phyloP scores from a whole-genome alignment of 2,797 vertebrate genomes.

The Acrossocheilus wenchowensis region DNA sequence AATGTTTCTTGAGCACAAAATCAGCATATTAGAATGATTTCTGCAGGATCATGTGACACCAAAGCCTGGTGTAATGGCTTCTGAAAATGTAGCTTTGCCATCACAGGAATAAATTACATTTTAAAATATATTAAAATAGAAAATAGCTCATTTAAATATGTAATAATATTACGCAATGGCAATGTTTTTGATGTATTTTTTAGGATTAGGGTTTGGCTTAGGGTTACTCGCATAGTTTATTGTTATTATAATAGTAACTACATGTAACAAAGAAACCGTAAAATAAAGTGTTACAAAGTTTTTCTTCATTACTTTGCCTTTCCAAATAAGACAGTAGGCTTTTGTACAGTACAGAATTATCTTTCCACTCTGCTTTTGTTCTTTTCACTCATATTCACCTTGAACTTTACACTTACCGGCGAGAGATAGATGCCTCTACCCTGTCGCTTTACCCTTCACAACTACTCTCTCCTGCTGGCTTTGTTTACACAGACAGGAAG shows the following conservation, averaged over 20 bases:
- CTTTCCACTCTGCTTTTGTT: not conserved
- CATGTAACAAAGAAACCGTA: not conserved
- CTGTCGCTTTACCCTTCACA: constrained; percentile 43
- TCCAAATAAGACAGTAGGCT: not conserved
- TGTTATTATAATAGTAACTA: not conserved
- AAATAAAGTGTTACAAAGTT: not conserved
- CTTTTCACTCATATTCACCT: constrained; percentile 44
- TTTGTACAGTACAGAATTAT: not conserved
- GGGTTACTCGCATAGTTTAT: too few species aligned
- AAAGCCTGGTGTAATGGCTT: not conserved
- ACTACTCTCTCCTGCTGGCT: constrained; percentile 28
- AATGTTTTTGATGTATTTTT: not conserved
- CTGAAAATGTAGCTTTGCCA: not conserved
- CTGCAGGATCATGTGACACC: too few species aligned
- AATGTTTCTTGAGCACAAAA: not conserved
- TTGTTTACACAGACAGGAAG: constrained; percentile 19
- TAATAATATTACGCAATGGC: not conserved
- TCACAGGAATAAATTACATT: not conserved
- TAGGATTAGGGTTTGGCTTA: too few species aligned
- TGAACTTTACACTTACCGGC: constrained; percentile 50
- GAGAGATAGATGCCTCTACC: constrained; percentile 48
- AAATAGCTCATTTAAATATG: not conserved
- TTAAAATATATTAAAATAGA: not conserved
- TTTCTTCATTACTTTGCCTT: not conserved
- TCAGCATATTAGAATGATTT: not conserved